Percentiles rank a stretch among this genome's conserved stretches.
Conservation (phyloP, 2,888 invertebrate genomes). For the Ichneumon xanthorius region DNA sequence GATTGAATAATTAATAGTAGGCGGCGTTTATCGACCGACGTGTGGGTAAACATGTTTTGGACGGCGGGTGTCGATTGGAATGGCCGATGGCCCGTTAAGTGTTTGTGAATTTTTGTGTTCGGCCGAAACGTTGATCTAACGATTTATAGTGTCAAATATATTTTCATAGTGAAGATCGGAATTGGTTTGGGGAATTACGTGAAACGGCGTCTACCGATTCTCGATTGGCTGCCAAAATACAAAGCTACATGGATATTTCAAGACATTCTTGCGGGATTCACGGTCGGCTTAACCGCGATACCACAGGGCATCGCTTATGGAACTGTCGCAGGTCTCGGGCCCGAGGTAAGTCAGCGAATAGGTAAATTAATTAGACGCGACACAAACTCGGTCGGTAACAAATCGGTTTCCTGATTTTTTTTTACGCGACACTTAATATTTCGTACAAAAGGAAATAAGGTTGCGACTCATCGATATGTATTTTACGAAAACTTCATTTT, state of each 20-base stretch:
- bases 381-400: constrained; percentile 3
- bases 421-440: too few species aligned
- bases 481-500: too few species aligned
- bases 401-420: too few species aligned
- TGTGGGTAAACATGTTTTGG: not conserved
- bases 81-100: not conserved
- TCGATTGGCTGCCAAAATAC: constrained; percentile 75
- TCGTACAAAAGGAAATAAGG: too few species aligned
- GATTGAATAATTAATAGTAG: constrained; percentile 1
- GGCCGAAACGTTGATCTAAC: not conserved
- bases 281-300: constrained; percentile 79
- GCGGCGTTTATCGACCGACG: not conserved
- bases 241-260: constrained; percentile 74
- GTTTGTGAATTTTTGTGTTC: not conserved
- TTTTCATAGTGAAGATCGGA: constrained; percentile 55
- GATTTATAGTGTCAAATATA: not conserved
- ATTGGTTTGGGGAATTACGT: constrained; percentile 62
- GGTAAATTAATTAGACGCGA: constrained; percentile 21
- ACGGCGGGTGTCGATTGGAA: not conserved
- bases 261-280: constrained; percentile 76
- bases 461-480: too few species aligned
- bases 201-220: constrained; percentile 74
- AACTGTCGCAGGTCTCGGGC: constrained; percentile 75
- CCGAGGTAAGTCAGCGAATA: constrained; percentile 73
- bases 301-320: constrained; percentile 79